A percentile compares a stretch with the other conserved stretches of the same genome.
These are phyloP conservation scores for Monochamus saltuarius DNA, from an alignment of 1,140 invertebrate genomes.

Conservation along the genomic window DNA sequence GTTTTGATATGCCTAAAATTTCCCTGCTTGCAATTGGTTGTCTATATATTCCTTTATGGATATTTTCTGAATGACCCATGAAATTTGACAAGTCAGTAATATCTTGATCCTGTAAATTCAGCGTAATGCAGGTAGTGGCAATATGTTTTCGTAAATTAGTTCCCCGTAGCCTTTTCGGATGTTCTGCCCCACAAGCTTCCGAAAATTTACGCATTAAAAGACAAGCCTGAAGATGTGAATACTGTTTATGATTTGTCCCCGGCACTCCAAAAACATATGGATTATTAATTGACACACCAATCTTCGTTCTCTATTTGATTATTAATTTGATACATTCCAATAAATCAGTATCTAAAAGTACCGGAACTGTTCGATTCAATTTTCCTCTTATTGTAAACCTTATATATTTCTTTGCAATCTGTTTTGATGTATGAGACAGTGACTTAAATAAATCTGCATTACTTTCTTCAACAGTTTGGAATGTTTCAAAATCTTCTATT, in stretches of 20 bases:
- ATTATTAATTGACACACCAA: background rate
- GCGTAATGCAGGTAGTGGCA: background rate
- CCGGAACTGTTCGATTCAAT: no score
- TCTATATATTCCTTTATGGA: background rate
- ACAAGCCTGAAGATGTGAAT: background rate
- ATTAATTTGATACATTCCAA: no score
- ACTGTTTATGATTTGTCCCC: background rate
- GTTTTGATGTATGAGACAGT: background rate
- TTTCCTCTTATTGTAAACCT: no score
- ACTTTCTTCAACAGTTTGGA: background rate
- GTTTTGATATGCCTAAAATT: background rate
- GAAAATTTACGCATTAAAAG: background rate
- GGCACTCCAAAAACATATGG: slow-evolving; percentile 7
- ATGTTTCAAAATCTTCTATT: background rate
- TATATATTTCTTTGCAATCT: slow-evolving; percentile 4
- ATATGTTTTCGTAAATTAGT: slow-evolving; percentile 9
- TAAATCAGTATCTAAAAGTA: no score
- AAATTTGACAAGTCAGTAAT: slow-evolving; percentile 2
- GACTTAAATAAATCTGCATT: slow-evolving; percentile 9
- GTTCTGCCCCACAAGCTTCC: background rate
- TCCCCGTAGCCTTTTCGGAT: background rate
- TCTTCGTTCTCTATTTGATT: background rate
- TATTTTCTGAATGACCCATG: slow-evolving; percentile 1
- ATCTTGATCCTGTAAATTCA: background rate
- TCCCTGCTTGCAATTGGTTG: background rate